Conservation (phyloP, 37 sponge, comb jelly and placozoan species). For the Halichondria panicea region DNA sequence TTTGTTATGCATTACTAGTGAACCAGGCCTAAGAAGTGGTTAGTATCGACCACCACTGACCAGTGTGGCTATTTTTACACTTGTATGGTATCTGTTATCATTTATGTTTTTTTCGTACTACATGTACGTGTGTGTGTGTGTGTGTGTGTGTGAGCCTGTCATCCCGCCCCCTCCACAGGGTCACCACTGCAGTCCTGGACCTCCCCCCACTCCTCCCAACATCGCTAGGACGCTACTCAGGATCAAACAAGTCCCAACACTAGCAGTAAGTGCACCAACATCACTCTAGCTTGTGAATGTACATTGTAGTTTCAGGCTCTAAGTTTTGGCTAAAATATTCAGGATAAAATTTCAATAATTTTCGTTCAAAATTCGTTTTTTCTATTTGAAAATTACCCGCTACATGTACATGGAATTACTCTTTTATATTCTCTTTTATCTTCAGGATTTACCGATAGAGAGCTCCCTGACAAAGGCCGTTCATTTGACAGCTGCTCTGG, state of each 20-base stretch:
- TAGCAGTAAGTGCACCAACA: slow-evolving; percentile 16
- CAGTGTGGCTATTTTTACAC: not conserved
- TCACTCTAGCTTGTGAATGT: too few species aligned
- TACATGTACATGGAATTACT: too few species aligned
- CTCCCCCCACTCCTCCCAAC: slow-evolving; percentile 21
- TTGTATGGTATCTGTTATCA: not conserved
- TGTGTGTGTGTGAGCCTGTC: slow-evolving; percentile 3
- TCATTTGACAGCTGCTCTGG: slow-evolving; percentile 62
- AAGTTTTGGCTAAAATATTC: too few species aligned
- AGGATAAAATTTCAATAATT: too few species aligned
- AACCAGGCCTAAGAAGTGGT: too few species aligned
- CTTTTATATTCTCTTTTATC: too few species aligned
- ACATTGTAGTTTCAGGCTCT: too few species aligned
- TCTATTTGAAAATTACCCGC: too few species aligned
- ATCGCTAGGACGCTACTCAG: slow-evolving; percentile 42
- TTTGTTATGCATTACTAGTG: too few species aligned
- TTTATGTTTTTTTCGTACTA: not conserved
- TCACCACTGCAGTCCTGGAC: slow-evolving; percentile 38
- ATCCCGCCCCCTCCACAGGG: not conserved
- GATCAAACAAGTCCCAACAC: slow-evolving; percentile 20
- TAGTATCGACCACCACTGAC: too few species aligned
- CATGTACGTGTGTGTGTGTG: slow-evolving; percentile 16
- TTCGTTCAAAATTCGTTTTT: too few species aligned
- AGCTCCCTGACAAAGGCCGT: slow-evolving; percentile 44
- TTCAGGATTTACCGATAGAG: too few species aligned